Percentiles rank a stretch among this genome's conserved stretches.
Conservation (phyloP, 2,888 invertebrate genomes). For the Teinopalpus imperialis region DNA sequence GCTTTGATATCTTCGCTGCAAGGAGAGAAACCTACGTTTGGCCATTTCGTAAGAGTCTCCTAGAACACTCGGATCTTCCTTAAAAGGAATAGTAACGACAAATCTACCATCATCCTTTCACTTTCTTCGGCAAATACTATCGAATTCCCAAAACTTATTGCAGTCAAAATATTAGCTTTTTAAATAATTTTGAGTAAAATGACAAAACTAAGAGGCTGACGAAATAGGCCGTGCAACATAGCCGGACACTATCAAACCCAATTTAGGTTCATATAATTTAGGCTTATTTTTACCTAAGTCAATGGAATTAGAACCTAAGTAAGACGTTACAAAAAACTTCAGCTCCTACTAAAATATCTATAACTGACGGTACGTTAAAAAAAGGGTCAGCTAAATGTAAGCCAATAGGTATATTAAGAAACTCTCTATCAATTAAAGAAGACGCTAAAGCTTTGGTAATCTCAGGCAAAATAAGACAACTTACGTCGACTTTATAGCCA, state of each 20-base stretch:
- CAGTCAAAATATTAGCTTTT: constrained; percentile 16
- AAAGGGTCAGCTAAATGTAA: no score
- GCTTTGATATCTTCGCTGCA: constrained; percentile 25
- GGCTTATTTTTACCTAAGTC: neutral
- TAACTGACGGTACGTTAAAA: no score
- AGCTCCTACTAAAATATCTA: no score
- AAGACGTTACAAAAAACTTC: neutral
- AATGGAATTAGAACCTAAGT: neutral
- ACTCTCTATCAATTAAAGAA: no score
- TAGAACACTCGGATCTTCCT: constrained; percentile 23
- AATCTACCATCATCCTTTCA: constrained; percentile 29
- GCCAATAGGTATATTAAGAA: no score
- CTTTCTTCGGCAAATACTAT: constrained; percentile 27
- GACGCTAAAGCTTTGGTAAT: neutral
- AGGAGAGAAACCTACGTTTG: constrained; percentile 28
- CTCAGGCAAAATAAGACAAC: neutral
- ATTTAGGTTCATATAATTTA: neutral
- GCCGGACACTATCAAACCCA: neutral
- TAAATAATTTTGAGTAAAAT: neutral
- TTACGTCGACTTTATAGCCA: neutral
- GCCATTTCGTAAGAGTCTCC: constrained; percentile 34
- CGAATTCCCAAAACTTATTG: constrained; percentile 33
- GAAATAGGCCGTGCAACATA: no score
- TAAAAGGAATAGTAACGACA: constrained; percentile 32
- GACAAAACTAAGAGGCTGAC: neutral